Conservation (phyloP, 2,888 invertebrate genomes). For the Cetonia aurata region DNA sequence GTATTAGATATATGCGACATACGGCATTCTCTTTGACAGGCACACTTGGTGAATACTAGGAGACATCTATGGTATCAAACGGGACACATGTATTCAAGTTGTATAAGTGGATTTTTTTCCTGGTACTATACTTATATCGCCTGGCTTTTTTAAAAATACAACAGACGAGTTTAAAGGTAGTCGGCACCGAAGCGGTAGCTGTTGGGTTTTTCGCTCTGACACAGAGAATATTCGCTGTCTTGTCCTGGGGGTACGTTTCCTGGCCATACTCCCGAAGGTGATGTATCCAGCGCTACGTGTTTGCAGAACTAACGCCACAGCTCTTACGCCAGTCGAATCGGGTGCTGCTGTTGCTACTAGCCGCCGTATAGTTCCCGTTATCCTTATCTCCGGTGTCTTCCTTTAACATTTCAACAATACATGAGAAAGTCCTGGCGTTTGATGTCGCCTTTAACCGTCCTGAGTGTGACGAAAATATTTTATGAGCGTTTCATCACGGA, state of each 20-base stretch:
- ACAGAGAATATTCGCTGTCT: conserved; percentile 52
- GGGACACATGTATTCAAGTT: conserved; percentile 27
- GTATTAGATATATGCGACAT: not conserved
- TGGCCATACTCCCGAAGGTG: conserved; percentile 53
- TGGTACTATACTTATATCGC: conserved; percentile 3
- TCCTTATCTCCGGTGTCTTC: conserved; percentile 20
- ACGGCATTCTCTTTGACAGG: not conserved
- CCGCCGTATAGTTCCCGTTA: conserved; percentile 3
- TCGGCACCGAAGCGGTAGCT: conserved; percentile 2
- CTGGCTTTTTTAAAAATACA: conserved; percentile 36
- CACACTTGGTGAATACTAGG: not conserved
- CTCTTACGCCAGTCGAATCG: conserved; percentile 7
- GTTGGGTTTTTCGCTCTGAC: conserved; percentile 35
- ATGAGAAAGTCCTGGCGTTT: conserved; percentile 50
- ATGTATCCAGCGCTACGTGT: conserved; percentile 49
- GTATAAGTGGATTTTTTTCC: conserved; percentile 30
- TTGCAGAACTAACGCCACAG: conserved; percentile 38
- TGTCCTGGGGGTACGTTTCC: conserved; percentile 53
- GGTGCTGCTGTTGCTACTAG: conserved; percentile 8
- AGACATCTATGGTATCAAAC: conserved; percentile 20
- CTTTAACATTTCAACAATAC: conserved; percentile 54
- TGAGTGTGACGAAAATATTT: conserved; percentile 52
- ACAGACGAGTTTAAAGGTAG: conserved; percentile 29
- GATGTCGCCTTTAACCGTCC: conserved; percentile 53
- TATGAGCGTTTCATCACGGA: conserved; percentile 51